Base-by-base conservation (phyloP, 1,140 invertebrate genomes). In the Lysiphlebus fabarum region DNA sequence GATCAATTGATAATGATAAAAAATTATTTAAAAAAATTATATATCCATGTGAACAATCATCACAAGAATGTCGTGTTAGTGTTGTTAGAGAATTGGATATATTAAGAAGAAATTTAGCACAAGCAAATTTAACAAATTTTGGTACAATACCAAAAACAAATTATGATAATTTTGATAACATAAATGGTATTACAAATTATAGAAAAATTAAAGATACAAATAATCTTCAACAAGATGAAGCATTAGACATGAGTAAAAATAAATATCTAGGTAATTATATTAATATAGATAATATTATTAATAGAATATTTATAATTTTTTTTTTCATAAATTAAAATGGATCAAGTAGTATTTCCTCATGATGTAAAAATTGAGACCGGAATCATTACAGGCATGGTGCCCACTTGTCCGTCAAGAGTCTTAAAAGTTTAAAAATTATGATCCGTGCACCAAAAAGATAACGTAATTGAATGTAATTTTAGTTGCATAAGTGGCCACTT, bases 381-480 rank as follows among this genome's bases (percentile, higher is more conserved):
- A 26, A 51, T 60, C 47, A 67, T 66, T 26, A 26, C 17, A 26
- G 17, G 17, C 62, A 68, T 67, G 65, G 68, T 61, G 65, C 69
- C 59, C 69, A 68, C 63, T 72, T 72, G 70, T 60, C 50, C 50
- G 49, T 74, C 67, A 65, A 74, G 70, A 59, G 72, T 71, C 76
- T 76, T 75, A 71, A 67, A 55, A 69, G 73, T 70, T 69, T 51
- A 37, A 69, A 71, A 73, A 66, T 69, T 68, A 65, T 69, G 36
- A 51, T 51, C 49, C 49, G 49, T 33, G 49, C 49, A 51, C 69
- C 63, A 64, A 44, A 45, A 64, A 74, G 75, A 76, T 77, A 78
- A 75, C 69, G 69, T 74, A 75, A 78, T 78, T 73, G 75, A 77
- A 74, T 77, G 70, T 78, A 78, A 79, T 79, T 79, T 79, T 78